Conservation (phyloP, 1,140 invertebrate genomes). For the Ptiloglossa arizonensis region DNA sequence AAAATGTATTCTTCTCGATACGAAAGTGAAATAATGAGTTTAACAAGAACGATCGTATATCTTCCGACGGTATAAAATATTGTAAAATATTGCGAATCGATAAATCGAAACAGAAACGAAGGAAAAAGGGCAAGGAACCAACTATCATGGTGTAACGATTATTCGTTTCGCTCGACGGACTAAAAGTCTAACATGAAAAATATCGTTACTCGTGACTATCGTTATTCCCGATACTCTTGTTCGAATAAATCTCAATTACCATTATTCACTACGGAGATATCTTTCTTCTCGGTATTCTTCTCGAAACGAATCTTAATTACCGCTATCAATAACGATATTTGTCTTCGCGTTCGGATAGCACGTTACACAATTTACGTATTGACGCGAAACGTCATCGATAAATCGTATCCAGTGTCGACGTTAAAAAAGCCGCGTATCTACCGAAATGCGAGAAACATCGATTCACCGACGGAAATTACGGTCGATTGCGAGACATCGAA, state of each 20-base stretch:
- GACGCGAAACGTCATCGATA: neutral
- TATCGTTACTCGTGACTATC: neutral
- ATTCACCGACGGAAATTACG: no score
- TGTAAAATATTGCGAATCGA: no score
- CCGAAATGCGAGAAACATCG: no score
- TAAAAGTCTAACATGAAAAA: neutral
- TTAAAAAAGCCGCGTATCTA: neutral
- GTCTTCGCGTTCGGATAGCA: neutral
- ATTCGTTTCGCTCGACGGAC: no score
- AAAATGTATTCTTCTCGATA: no score
- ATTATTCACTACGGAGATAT: slow-evolving; percentile 36
- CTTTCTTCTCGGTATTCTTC: slow-evolving; percentile 24
- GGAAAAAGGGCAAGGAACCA: no score
- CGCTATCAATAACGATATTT: slow-evolving; percentile 18
- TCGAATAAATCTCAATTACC: slow-evolving; percentile 31
- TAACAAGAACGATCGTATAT: no score
- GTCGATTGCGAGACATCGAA: no score
- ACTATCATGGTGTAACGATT: no score
- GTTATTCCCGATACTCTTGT: neutral
- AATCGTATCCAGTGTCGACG: neutral
- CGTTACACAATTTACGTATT: neutral
- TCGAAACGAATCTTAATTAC: slow-evolving; percentile 38
- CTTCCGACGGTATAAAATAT: no score
- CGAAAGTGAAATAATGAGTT: no score
- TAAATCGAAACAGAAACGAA: no score